Conservation (phyloP, 2,113 vertebrate genomes). For the Platichthys flesus region DNA sequence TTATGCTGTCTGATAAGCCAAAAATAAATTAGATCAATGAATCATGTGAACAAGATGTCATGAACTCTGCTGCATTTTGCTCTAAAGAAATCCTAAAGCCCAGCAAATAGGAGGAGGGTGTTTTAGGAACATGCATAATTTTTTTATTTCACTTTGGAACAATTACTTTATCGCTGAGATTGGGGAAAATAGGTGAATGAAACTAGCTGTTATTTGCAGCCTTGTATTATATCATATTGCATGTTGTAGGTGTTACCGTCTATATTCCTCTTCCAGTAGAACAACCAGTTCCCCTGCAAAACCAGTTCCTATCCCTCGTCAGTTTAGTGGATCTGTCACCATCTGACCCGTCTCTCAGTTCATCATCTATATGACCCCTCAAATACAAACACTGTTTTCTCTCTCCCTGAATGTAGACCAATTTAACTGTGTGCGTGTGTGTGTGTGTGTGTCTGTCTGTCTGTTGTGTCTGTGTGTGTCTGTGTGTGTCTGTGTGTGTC, state of each 20-base stretch:
- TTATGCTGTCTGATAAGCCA: slow-evolving; percentile 6
- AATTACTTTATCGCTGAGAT: not conserved
- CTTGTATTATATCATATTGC: not conserved
- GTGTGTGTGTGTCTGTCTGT: slow-evolving; percentile 11
- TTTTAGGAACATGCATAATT: too few species aligned
- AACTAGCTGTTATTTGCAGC: too few species aligned
- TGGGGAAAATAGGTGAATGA: too few species aligned
- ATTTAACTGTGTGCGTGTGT: too few species aligned
- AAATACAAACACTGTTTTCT: not conserved
- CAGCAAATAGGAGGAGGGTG: not conserved
- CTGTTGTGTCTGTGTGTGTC: not conserved
- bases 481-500: slow-evolving; percentile 20
- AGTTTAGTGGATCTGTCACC: not conserved
- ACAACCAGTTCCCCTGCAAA: not conserved
- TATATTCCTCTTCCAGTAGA: not conserved
- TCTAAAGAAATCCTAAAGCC: not conserved
- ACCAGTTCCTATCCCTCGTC: not conserved
- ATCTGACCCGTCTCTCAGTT: not conserved
- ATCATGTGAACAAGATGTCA: slow-evolving; percentile 7
- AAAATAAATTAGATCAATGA: not conserved
- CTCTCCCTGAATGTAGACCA: not conserved
- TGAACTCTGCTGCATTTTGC: not conserved
- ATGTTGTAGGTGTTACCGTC: not conserved
- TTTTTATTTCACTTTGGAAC: too few species aligned
- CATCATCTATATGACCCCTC: not conserved